Evolutionary conservation across 2,888 invertebrate species (phyloP).

Genomic region (Himalopsyche japonica): DNA sequence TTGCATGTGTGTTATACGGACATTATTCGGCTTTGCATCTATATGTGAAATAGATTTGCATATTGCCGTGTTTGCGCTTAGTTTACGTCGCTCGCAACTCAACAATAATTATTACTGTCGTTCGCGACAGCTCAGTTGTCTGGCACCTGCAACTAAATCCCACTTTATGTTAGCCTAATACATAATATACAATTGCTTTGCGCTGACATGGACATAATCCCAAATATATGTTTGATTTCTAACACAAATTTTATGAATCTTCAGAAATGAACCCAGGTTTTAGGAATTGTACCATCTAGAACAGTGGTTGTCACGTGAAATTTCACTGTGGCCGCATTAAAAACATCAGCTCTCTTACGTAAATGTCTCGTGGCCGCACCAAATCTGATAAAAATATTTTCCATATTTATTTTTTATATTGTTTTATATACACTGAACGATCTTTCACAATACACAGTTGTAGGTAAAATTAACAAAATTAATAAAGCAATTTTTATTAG

Average conservation of each 20-base stretch:
- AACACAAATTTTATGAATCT: not conserved
- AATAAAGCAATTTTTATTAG: no score
- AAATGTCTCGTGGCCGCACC: no score
- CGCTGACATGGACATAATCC: conserved; percentile 24
- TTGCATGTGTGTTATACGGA: not conserved
- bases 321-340: no score
- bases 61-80: conserved; percentile 14
- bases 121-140: conserved; percentile 5
- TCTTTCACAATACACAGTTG: no score
- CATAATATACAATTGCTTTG: conserved; percentile 24
- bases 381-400: no score
- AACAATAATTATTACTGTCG: conserved; percentile 14
- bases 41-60: conserved; percentile 5
- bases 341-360: no score
- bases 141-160: conserved; percentile 29
- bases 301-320: no score
- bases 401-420: no score
- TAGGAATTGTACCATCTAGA: no score
- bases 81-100: conserved; percentile 23
- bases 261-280: not conserved
- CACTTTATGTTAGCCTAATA: conserved; percentile 30
- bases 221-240: conserved; percentile 23
- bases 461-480: no score
- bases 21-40: not conserved
- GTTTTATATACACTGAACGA: no score